A percentile compares a stretch with the other conserved stretches of the same genome.
phyloP scores from a whole-genome alignment of 2,797 vertebrate species.

The Ambastaia sidthimunki region DNA sequence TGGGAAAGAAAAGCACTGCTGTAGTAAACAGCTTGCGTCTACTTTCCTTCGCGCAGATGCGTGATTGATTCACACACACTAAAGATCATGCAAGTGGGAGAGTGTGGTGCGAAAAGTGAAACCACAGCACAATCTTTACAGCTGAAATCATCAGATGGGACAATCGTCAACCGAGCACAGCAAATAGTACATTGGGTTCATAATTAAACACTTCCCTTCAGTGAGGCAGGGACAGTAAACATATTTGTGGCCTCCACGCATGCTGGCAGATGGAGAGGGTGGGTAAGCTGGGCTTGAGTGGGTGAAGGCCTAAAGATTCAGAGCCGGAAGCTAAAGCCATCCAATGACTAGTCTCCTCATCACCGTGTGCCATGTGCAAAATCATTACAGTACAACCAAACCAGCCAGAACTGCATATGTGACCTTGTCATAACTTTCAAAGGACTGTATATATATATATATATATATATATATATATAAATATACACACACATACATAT shows the following conservation, averaged over 20 bases:
- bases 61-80: conserved; percentile 1
- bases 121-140: conserved; percentile 6
- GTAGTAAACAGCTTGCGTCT: background rate
- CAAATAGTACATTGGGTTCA: conserved; percentile 26
- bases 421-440: conserved; percentile 16
- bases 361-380: conserved; percentile 30
- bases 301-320: conserved; percentile 33
- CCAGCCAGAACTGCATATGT: background rate
- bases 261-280: conserved; percentile 52
- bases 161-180: conserved; percentile 17
- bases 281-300: conserved; percentile 38
- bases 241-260: conserved; percentile 26
- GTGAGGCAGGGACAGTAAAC: conserved; percentile 32
- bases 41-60: conserved; percentile 8
- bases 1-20: background rate
- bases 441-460: no score
- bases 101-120: conserved; percentile 2
- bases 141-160: conserved; percentile 36
- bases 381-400: no score
- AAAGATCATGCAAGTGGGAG: conserved; percentile 11
- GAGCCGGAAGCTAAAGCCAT: conserved; percentile 3
- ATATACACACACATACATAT: no score
- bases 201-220: conserved; percentile 28
- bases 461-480: no score
- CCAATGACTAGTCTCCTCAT: background rate